A percentile compares a stretch with the other conserved stretches of the same genome.
Conservation (phyloP, 1,140 invertebrate genomes). For the Temnothorax longispinosus region DNA sequence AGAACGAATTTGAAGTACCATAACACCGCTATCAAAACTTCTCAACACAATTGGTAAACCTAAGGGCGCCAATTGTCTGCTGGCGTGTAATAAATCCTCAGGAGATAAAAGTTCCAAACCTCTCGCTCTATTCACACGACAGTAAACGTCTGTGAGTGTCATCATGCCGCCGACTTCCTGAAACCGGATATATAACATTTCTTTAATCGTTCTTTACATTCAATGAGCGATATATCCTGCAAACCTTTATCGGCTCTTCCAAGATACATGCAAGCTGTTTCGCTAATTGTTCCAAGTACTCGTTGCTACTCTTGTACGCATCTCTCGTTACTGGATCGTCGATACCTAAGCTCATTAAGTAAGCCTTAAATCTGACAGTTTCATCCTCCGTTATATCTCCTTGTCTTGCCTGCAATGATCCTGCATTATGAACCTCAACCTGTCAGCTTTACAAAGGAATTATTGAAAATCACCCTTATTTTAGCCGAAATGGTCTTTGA, state of each 20-base stretch:
- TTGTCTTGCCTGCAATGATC: slow-evolving; percentile 92
- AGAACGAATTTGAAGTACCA: slow-evolving; percentile 93
- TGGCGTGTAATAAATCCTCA: slow-evolving; percentile 97
- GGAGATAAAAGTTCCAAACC: slow-evolving; percentile 96
- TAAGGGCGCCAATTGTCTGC: slow-evolving; percentile 89
- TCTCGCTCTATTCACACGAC: slow-evolving; percentile 96
- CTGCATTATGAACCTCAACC: slow-evolving; percentile 77
- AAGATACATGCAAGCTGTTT: slow-evolving; percentile 94
- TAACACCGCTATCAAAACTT: slow-evolving; percentile 96
- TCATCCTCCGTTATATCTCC: slow-evolving; percentile 99
- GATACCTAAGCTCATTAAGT: slow-evolving; percentile 98
- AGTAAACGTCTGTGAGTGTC: slow-evolving; percentile 98
- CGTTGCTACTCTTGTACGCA: slow-evolving; percentile 93
- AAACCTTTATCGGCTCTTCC: slow-evolving; percentile 92
- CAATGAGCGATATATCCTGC: neutral
- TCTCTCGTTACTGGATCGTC: slow-evolving; percentile 98
- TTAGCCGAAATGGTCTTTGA: slow-evolving; percentile 97
- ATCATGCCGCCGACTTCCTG: slow-evolving; percentile 98
- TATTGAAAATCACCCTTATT: slow-evolving; percentile 90
- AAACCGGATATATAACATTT: slow-evolving; percentile 65
- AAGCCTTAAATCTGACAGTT: slow-evolving; percentile 97
- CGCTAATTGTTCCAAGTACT: slow-evolving; percentile 95
- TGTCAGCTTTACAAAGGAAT: slow-evolving; percentile 69
- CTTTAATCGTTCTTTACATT: neutral
- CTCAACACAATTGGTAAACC: slow-evolving; percentile 92